Conservation (phyloP, 2,113 vertebrate species). For the Eolophus roseicapilla region DNA sequence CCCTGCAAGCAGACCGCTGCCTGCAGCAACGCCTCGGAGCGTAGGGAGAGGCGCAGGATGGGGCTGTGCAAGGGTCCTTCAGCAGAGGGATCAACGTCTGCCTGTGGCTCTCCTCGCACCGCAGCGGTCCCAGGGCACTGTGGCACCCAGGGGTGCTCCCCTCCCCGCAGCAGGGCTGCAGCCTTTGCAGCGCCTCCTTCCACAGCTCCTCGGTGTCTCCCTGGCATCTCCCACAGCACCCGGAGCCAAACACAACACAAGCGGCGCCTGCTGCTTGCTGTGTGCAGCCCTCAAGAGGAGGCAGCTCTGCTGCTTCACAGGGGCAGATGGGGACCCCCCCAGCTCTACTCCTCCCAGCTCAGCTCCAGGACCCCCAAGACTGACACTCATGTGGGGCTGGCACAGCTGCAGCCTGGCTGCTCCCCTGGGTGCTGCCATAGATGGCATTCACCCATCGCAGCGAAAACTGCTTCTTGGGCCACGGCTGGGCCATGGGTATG, state of each 20-base stretch:
- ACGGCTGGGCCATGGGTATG: fast-evolving
- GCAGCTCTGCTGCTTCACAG: not conserved
- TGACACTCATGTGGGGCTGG: fast-evolving
- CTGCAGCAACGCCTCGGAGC: not conserved
- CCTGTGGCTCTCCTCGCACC: too few relatives aligned
- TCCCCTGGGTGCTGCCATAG: fast-evolving
- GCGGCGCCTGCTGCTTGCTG: not conserved
- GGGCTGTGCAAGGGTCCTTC: not conserved
- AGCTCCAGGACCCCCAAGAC: not conserved
- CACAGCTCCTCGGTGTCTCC: not conserved
- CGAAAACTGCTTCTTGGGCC: not conserved
- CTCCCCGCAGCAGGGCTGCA: not conserved
- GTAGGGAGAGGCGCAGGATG: not conserved
- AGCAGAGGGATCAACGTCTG: fast-evolving
- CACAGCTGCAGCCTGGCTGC: not conserved
- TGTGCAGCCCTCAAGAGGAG: not conserved
- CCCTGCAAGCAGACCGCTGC: not conserved
- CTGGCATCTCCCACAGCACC: not conserved
- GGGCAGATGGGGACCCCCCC: not conserved
- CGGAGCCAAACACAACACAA: not conserved
- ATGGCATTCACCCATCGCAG: not conserved
- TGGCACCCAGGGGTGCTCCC: not conserved
- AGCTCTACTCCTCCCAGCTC: not conserved
- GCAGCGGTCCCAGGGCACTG: fast-evolving
- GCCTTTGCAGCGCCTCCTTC: not conserved